Evolutionary conservation across 2,888 invertebrate species (phyloP), one percentile per base, ranked within the genome.

Genomic region (Diplazon laetatorius): DNA sequence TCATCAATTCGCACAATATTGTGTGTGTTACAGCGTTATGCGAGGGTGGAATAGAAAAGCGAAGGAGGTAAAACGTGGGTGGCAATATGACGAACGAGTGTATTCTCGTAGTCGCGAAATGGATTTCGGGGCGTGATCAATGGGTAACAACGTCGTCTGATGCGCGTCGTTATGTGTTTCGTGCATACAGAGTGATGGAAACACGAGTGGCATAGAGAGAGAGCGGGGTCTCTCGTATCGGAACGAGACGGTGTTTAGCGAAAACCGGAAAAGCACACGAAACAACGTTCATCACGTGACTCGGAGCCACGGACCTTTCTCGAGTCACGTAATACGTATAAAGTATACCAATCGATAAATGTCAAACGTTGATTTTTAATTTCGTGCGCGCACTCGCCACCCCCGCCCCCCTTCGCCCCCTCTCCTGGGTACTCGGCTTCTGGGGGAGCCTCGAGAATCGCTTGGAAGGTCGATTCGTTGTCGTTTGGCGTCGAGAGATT

Each of bases 21-120:
- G n/a, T n/a, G n/a, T n/a, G n/a, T n/a, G n/a, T n/a, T n/a, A n/a
- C n/a, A 50, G 22, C 25, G 44, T 46, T 18, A 8, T 25, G 44
- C 9, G 52, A 12, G 52, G 22, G 39, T 25, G 22, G 50, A 52
- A 39, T 16, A 42, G 52, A 42, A 59, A 52, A 22, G 50, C 66
- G 50, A 16, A 55, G 62, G 37, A 25, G 18, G 55, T 55, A 25
- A 10, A 59, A 46, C 25, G 48, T 44, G 72, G 62, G 65, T 50
- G 79, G 80, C 79, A 84, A 85, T 85, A 85, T 84, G 84, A 84
- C 81, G 76, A 78, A 85, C 82, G 68, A 76, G 55, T 76, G 39
- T 69, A 52, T 75, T 60, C 63, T 70, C 73, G 30, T 62, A 52
- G 50, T 37, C 52, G 62, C 50, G 62, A 39, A 71, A 71, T 62